A percentile compares a stretch with the other conserved stretches of the same genome.
Evolutionary conservation across 64 coral and sea anemone species (phyloP).

Genomic region (Dendronephthya gigantea): DNA sequence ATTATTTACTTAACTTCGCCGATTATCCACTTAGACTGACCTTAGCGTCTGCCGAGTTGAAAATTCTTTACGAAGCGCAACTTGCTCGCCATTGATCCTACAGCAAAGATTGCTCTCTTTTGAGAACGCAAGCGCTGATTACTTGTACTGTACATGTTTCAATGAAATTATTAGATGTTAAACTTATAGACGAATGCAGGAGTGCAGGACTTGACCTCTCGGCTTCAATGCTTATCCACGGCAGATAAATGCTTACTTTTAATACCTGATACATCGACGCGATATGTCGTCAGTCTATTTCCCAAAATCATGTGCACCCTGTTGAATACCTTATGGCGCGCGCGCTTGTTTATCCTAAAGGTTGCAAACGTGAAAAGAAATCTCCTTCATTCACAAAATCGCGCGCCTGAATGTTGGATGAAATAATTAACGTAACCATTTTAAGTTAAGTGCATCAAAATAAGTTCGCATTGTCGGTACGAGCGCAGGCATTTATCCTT

Average conservation of each 20-base stretch:
- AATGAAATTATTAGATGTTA: too few species aligned
- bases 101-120: too few species aligned
- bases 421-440: background rate
- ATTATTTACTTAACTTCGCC: conserved; percentile 23
- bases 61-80: background rate
- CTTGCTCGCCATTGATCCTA: too few species aligned
- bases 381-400: background rate
- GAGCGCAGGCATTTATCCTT: background rate
- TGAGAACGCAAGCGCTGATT: too few species aligned
- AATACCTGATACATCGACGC: background rate
- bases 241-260: background rate
- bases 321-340: background rate
- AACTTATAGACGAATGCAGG: too few species aligned
- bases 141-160: too few species aligned
- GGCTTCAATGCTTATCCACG: too few species aligned
- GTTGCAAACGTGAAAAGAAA: background rate
- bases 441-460: background rate
- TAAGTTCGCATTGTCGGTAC: background rate
- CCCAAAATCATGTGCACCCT: background rate
- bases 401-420: too few species aligned
- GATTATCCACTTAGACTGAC: conserved; percentile 14
- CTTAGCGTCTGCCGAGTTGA: background rate
- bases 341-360: background rate
- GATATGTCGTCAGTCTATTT: background rate
- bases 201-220: too few species aligned